A percentile compares a stretch with the other conserved stretches of the same genome.
Evolutionary conservation across 2,797 vertebrate genomes (phyloP).

Genomic region (Pipistrellus pygmaeus): DNA sequence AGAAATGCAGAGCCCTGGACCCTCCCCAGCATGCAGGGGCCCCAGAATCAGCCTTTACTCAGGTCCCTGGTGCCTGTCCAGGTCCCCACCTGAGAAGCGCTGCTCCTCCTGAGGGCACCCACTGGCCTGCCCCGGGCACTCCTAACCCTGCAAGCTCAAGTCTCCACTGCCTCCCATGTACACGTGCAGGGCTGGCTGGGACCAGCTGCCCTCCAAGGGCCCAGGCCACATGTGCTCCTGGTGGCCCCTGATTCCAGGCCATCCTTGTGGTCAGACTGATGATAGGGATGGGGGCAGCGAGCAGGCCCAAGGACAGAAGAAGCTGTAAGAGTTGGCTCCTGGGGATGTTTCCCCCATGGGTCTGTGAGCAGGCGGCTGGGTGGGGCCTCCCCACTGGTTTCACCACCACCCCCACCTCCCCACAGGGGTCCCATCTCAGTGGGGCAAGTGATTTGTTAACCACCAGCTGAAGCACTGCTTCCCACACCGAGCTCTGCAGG

Average conservation of each 20-base stretch:
- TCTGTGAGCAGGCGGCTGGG: background rate
- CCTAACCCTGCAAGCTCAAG: background rate
- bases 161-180: background rate
- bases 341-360: accelerated
- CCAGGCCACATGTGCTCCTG: accelerated
- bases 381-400: background rate
- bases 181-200: accelerated
- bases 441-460: background rate
- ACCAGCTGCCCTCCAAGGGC: background rate
- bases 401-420: background rate
- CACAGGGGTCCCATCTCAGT: background rate
- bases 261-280: background rate
- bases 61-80: background rate
- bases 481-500: background rate
- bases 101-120: too few species aligned
- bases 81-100: background rate
- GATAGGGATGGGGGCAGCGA: background rate
- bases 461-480: background rate
- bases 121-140: background rate
- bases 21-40: background rate
- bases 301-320: background rate
- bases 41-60: background rate
- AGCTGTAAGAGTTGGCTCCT: background rate
- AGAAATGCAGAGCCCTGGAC: background rate
- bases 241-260: background rate